These are phyloP conservation scores for Leptobrachium ailaonicum DNA, from an alignment of 2,113 vertebrate genomes.

Conservation along the genomic window DNA sequence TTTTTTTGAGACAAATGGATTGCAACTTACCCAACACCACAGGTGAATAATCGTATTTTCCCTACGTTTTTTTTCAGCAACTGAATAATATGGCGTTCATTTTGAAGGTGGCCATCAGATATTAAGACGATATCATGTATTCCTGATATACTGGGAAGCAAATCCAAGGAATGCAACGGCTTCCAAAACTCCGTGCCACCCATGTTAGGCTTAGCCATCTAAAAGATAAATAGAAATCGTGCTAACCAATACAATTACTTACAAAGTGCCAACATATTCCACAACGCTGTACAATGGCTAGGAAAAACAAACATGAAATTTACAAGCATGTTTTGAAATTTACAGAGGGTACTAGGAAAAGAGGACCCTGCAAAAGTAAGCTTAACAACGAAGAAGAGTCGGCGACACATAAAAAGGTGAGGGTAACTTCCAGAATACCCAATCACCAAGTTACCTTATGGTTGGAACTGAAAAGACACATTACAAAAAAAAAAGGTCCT, in stretches of 20 bases:
- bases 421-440: too few species aligned
- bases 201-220: constrained; percentile 69
- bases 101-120: constrained; percentile 85
- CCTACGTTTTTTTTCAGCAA: constrained; percentile 66
- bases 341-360: too few species aligned
- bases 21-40: constrained; percentile 74
- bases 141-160: constrained; percentile 73
- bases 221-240: constrained; percentile 28
- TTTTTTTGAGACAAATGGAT: background rate
- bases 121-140: constrained; percentile 77
- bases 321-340: too few species aligned
- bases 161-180: constrained; percentile 69
- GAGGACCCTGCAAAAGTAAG: too few species aligned
- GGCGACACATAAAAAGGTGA: too few species aligned
- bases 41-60: constrained; percentile 82
- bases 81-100: constrained; percentile 68
- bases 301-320: too few species aligned
- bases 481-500: too few species aligned
- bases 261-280: background rate
- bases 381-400: too few species aligned
- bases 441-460: too few species aligned
- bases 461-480: too few species aligned
- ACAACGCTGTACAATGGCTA: too few species aligned
- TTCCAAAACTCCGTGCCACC: constrained; percentile 87
- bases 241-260: too few species aligned